Percentiles rank a stretch among this genome's conserved stretches.
phyloP scores from a whole-genome alignment of 2,113 vertebrate species.

The Nannospalax galili region DNA sequence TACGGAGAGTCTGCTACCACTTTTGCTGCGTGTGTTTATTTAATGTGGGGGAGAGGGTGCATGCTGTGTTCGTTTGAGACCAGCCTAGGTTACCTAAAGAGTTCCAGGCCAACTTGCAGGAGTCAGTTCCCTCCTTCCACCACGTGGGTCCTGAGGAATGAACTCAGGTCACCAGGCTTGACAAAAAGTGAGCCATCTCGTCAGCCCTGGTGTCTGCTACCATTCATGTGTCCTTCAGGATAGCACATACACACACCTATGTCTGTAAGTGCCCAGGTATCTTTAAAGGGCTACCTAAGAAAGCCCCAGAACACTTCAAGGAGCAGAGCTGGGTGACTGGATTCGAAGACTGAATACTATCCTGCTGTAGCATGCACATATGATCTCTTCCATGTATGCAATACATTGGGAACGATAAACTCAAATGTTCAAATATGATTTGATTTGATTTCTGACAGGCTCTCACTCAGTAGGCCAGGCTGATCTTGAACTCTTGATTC shows the following conservation, averaged over 20 bases:
- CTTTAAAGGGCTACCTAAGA: neutral
- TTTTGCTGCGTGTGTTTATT: too few species aligned
- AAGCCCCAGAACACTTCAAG: neutral
- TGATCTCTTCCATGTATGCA: neutral
- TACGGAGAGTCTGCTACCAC: accelerated
- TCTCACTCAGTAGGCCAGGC: neutral
- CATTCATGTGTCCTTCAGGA: neutral
- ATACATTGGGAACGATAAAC: neutral
- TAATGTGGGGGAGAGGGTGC: neutral
- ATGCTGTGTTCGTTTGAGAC: neutral
- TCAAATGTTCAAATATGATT: neutral
- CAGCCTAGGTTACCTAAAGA: too few species aligned
- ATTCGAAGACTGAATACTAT: neutral
- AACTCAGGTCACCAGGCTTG: neutral
- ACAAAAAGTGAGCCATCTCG: neutral
- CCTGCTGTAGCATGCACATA: too few species aligned
- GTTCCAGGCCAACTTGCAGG: neutral
- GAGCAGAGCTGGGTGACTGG: neutral
- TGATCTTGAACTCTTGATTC: neutral
- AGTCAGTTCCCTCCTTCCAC: neutral
- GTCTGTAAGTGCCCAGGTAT: neutral
- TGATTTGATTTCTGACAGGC: neutral
- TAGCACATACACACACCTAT: accelerated
- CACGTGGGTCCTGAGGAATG: neutral
- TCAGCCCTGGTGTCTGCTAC: neutral